These are phyloP conservation scores for Dipus sagitta DNA, from an alignment of 2,797 vertebrate species.

Conservation along the genomic window DNA sequence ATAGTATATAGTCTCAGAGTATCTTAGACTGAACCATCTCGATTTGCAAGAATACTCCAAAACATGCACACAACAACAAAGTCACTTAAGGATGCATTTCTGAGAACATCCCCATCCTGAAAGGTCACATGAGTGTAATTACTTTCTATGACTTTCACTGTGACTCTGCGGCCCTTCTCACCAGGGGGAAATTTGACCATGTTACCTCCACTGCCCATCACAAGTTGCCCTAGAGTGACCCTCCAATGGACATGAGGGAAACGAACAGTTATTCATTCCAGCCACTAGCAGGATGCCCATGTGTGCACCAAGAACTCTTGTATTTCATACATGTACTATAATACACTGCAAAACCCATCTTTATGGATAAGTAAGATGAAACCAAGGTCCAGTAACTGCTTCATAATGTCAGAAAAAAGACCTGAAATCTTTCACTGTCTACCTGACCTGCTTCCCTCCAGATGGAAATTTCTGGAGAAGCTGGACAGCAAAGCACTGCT, in stretches of 20 bases:
- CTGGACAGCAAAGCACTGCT: neutral
- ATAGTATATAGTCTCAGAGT: neutral
- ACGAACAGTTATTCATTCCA: neutral
- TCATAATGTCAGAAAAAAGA: neutral
- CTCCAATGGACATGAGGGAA: neutral
- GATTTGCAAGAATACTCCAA: neutral
- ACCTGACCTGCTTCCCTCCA: neutral
- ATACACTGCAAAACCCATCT: neutral
- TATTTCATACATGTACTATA: conserved; percentile 19
- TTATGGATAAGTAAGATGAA: conserved; percentile 4
- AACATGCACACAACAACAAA: neutral
- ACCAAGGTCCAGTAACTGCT: neutral
- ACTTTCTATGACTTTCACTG: neutral
- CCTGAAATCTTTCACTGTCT: neutral
- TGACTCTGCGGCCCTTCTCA: neutral
- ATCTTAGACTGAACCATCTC: neutral
- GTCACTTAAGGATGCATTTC: neutral
- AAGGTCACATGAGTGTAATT: too few relatives aligned
- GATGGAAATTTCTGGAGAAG: conserved; percentile 7
- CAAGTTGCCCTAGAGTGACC: neutral
- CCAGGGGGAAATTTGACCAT: neutral
- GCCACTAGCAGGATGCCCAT: neutral
- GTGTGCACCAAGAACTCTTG: neutral
- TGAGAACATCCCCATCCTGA: neutral
- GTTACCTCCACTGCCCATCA: neutral